Evolutionary conservation across 2,113 vertebrate species (phyloP).

Genomic region (Nycticebus coucang): DNA sequence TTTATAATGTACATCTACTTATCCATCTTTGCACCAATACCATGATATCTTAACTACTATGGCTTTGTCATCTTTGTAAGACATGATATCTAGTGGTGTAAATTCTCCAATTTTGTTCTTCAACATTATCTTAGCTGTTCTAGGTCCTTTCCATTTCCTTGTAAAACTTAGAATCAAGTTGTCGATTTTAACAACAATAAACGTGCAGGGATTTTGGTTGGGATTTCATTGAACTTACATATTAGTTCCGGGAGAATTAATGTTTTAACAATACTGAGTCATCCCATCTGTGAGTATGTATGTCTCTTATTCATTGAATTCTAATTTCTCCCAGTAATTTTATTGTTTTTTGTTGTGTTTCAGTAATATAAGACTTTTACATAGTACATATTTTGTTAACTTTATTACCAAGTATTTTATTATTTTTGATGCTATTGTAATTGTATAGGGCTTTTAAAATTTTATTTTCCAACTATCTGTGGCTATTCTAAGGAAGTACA

Average conservation of each 20-base stretch:
- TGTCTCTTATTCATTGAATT: background rate
- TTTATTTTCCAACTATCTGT: slow-evolving; percentile 25
- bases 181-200: background rate
- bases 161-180: slow-evolving; percentile 29
- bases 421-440: background rate
- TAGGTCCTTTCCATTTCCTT: background rate
- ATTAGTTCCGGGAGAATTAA: background rate
- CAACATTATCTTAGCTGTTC: background rate
- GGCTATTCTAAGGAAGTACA: background rate
- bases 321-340: background rate
- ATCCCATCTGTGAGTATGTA: background rate
- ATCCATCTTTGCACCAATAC: background rate
- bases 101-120: slow-evolving; percentile 3
- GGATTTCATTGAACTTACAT: background rate
- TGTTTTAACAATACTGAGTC: background rate
- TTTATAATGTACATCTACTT: background rate
- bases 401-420: background rate
- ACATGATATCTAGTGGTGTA: background rate
- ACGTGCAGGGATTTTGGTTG: slow-evolving; percentile 24
- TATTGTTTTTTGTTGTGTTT: background rate
- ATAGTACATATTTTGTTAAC: background rate
- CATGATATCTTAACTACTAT: background rate
- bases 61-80: background rate
- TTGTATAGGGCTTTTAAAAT: background rate
- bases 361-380: background rate